phyloP scores from a whole-genome alignment of 2,113 vertebrate genomes.

The Thryonomys swinderianus region DNA sequence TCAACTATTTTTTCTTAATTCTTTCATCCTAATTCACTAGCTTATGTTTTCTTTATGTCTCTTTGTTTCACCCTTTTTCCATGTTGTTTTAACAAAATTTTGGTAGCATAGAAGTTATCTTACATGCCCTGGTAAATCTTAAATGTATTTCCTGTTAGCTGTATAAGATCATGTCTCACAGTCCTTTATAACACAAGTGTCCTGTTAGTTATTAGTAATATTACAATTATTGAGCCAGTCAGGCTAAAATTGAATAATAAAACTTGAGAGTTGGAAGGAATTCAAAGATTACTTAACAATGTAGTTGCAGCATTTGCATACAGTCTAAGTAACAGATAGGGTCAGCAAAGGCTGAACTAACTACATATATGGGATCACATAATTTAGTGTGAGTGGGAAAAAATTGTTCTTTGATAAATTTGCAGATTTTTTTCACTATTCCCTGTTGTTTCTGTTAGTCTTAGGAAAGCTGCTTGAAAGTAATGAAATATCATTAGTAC shows the following conservation, averaged over 20 bases:
- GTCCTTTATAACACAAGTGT: not conserved
- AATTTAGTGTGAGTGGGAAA: not conserved
- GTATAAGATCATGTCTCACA: not conserved
- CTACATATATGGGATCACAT: not conserved
- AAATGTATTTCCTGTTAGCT: conserved; percentile 14
- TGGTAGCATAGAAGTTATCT: not conserved
- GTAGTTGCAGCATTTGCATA: conserved; percentile 56
- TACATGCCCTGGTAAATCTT: not conserved
- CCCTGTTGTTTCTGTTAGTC: not conserved
- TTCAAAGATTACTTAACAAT: conserved; percentile 64
- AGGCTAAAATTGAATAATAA: conserved; percentile 36
- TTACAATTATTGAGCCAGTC: not conserved
- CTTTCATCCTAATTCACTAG: not conserved
- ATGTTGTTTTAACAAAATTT: not conserved
- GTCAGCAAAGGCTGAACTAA: conserved; percentile 33
- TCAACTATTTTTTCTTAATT: not conserved
- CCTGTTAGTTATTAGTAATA: not conserved
- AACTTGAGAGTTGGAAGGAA: not conserved
- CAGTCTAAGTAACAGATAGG: conserved; percentile 50
- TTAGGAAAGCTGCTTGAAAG: not conserved
- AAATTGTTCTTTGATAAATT: not conserved
- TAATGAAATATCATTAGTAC: not conserved
- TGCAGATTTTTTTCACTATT: not conserved
- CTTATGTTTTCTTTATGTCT: not conserved
- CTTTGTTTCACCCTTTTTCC: not conserved